phyloP scores from a whole-genome alignment of 2,113 vertebrate genomes.

The Anser brachyrhynchus region DNA sequence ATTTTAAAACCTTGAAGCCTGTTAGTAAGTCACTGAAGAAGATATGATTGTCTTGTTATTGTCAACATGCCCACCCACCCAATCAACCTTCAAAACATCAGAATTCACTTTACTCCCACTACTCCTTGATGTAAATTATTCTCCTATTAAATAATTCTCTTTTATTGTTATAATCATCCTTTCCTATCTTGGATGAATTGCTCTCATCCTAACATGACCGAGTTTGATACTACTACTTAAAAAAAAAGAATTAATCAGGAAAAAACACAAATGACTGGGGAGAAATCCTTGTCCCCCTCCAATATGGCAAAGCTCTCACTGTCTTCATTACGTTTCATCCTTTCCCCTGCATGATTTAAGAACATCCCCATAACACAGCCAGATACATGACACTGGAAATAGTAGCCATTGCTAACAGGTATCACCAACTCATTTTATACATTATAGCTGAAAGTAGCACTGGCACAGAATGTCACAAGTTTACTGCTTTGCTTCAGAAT shows the following conservation, averaged over 20 bases:
- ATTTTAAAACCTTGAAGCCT: constrained; percentile 13
- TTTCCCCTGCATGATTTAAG: background rate
- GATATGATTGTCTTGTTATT: constrained; percentile 64
- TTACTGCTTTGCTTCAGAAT: background rate
- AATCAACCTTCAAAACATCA: constrained; percentile 62
- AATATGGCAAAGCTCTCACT: background rate
- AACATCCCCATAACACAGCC: background rate
- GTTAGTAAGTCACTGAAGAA: constrained; percentile 1
- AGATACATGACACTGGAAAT: rapidly evolving
- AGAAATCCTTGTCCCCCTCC: background rate
- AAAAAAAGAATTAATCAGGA: background rate
- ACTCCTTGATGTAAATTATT: constrained; percentile 59
- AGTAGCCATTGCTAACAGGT: background rate
- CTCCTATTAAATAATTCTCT: constrained; percentile 70
- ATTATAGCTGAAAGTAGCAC: background rate
- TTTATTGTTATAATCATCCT: constrained; percentile 36
- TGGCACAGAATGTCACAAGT: background rate
- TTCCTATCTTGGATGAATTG: background rate
- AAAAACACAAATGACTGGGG: background rate
- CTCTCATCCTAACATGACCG: background rate
- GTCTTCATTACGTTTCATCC: background rate
- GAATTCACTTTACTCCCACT: constrained; percentile 62
- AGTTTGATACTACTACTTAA: background rate
- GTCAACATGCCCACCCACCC: constrained; percentile 57
- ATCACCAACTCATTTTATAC: rapidly evolving